Base-by-base conservation (phyloP, 2,888 invertebrate genomes). In the Ceramica pisi region DNA sequence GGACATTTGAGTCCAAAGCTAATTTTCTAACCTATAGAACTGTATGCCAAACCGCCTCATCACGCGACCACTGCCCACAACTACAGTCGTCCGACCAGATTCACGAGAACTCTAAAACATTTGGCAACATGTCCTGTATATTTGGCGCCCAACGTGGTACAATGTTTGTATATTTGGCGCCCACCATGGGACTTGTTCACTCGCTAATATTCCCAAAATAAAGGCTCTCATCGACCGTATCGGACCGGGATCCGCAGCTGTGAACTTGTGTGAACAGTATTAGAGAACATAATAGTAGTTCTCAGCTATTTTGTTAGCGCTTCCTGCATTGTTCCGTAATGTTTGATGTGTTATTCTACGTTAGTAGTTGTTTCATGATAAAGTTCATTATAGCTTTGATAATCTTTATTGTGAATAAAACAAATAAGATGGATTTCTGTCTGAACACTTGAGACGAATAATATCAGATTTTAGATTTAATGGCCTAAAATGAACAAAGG, bases 271-370 rank as follows among this genome's bases (percentile, higher is more conserved):
- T 62, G 60, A 81, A 81, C 71, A 68, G 57, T 59, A 74, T 81
- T 69, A 81, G 66, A 53, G 77, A 65, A 64, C 55, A 81, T 81
- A 78, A 81, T 78, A 71, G 74, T 61, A 60, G 71, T 81, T 81
- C 74, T 69, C 71, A 69, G 57, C 67, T 71, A 81, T 81, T 77
- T 80, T 70, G 78, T 69, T 71, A 67, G 64, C 57, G 62, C 60
- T 80, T 69, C 68, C 71, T 68, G 66, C 56, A 71, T 80, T 76
- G 80, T 76, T 80, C 55, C 19, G 56, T 48, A 46, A 56, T 80
- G 68, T 80, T 75, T 80, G 79, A 75, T 70, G 75, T 79, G 60
- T 64, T 31, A 56, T 71, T 60, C 14, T 12, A 62, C 53, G 10
- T n/a, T n/a, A n/a, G n/a, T 21, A 51, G 53, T 62, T 63, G 67